Conservation (phyloP, 1,140 invertebrate genomes). For the Neodiprion pinetum region DNA sequence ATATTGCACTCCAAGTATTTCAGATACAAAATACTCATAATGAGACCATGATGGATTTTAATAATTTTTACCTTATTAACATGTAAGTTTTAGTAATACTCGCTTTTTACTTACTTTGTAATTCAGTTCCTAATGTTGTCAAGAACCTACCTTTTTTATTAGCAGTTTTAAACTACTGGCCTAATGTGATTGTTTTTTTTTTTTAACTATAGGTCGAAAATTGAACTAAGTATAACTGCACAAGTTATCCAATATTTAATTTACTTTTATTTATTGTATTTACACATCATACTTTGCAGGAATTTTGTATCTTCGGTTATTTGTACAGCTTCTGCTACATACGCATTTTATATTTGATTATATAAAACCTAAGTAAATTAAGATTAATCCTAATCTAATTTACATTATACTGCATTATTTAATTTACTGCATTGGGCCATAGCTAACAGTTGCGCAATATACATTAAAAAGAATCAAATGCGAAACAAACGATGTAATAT, state of each 20-base stretch:
- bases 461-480: background rate
- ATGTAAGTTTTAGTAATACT: no score
- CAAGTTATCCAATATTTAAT: background rate
- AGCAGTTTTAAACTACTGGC: background rate
- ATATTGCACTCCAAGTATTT: no score
- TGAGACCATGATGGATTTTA: no score
- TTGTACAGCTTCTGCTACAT: background rate
- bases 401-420: no score
- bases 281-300: background rate
- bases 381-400: background rate
- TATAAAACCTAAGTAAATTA: background rate
- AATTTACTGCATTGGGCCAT: background rate
- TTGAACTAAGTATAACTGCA: background rate
- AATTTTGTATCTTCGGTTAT: background rate
- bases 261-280: background rate
- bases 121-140: no score
- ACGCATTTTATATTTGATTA: background rate
- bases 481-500: background rate
- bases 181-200: background rate
- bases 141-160: no score
- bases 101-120: no score
- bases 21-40: no score
- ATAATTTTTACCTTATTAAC: constrained; percentile 22
- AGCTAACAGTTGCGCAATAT: background rate
- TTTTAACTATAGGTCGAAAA: background rate